Evolutionary conservation across 2,888 invertebrate species (phyloP), one percentile per base, ranked within the genome.

Genomic region (Clusia tigrina): DNA sequence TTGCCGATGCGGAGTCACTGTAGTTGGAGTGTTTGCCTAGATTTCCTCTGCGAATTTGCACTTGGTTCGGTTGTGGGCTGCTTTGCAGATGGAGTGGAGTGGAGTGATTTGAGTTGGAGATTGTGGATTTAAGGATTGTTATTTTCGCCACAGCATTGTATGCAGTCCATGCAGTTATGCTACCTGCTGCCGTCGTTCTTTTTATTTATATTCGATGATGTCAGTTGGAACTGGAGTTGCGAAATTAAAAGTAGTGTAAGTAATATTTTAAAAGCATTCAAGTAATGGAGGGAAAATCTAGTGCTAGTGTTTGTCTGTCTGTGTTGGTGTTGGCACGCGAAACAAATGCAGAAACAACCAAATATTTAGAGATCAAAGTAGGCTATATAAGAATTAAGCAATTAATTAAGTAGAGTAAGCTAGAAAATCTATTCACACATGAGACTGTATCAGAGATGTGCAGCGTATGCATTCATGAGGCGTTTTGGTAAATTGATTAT

Each of bases 81-180:
- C n/a, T n/a, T n/a, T n/a, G n/a, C n/a, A n/a, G n/a, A n/a, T n/a
- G n/a, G n/a, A n/a, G n/a, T n/a, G n/a, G n/a, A n/a, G n/a, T n/a
- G n/a, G n/a, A n/a, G n/a, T n/a, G n/a, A n/a, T n/a, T n/a, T n/a
- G n/a, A n/a, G n/a, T n/a, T n/a, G n/a, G n/a, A n/a, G n/a, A n/a
- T n/a, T n/a, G n/a, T n/a, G n/a, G n/a, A n/a, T 62, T 73, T 80
- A 83, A 71, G 82, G 74, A 74, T 83, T 83, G 70, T 87, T 87
- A 74, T 85, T 86, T 70, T 86, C 85, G 76, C 85, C 85, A 79
- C 89, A 89, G 84, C 89, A 89, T 77, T 88, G 89, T 73, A 89
- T 89, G 84, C 89, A 89, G 83, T 89, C 88, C 81, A 89, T 89
- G 81, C 89, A 89, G 81, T 89, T 87, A 77, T 89, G 89, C 88